Evolutionary conservation across 2,888 invertebrate species (phyloP), one percentile per base, ranked within the genome.

Genomic region (Lasioglossum lativentre): DNA sequence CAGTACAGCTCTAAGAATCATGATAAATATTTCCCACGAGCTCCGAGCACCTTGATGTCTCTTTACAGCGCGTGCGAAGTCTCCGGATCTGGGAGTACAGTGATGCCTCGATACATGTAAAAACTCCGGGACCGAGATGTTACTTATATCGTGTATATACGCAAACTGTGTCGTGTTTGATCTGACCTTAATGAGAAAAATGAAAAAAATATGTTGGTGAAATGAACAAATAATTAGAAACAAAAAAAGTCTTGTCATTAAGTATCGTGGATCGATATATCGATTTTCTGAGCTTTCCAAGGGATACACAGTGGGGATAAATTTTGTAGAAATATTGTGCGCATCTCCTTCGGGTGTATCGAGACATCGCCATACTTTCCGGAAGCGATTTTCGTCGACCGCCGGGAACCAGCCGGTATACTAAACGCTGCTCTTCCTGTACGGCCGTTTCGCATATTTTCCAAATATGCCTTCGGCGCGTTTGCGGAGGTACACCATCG

Each of bases 361-460:
- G 56, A 56, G 56, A 12, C 56, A n/a, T 12, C 12, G n/a, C n/a
- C 56, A n/a, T n/a, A 4, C n/a, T n/a, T 56, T n/a, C 23, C 38
- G 38, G 68, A 38, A 38, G 34, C 34, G 68, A 23, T 23, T 38
- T 12, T 12, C 68, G 4, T 38, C 10, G 68, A 23, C 68, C 68
- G 23, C 38, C 12, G 40, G n/a, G 40, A n/a, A n/a, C 4, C n/a
- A 27, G 40, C 14, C 40, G 40, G 66, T 23, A 16, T 30, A 71
- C 30, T 78, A 84, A 47, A 81, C 80, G 68, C 86, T 84, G 27
- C 75, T 47, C 8, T 82, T 85, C 40, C 86, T 76, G 30, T 74
- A 56, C 40, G 82, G 78, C 12, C 45, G 68, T n/a, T 19, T 80
- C 14, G 81, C 78, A 82, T 75, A 81, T 70, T 82, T 87, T 80